Percentiles rank a stretch among this genome's conserved stretches.
phyloP scores from a whole-genome alignment of 2,797 vertebrate species.

The Acropternis orthonyx region DNA sequence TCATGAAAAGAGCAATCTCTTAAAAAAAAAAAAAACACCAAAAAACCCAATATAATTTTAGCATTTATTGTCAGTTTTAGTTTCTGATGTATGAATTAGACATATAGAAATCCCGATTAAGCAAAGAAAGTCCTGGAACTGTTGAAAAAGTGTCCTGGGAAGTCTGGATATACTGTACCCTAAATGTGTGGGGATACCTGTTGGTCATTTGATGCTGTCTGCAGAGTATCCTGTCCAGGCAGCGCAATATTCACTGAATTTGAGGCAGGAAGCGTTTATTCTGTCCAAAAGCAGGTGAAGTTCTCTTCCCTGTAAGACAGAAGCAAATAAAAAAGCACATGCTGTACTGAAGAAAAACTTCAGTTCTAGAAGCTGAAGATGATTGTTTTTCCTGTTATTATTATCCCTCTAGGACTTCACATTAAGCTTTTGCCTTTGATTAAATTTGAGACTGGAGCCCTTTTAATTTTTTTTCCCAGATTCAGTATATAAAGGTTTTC shows the following conservation, averaged over 20 bases:
- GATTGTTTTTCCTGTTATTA: background rate
- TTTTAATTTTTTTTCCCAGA: background rate
- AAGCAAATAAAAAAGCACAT: background rate
- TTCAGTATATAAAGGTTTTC: background rate
- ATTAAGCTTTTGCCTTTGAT: background rate
- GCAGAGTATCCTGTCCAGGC: background rate
- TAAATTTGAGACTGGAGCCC: background rate
- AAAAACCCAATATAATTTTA: background rate
- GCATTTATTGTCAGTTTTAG: background rate
- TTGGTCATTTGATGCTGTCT: background rate
- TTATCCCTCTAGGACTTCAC: background rate
- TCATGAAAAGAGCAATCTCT: background rate
- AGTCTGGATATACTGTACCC: background rate
- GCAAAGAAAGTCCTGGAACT: background rate
- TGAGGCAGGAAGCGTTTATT: background rate
- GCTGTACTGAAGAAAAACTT: background rate
- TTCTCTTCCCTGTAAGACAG: background rate
- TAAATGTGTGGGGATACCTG: background rate
- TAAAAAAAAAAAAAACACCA: background rate
- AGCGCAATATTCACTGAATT: background rate
- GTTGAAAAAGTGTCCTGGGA: background rate
- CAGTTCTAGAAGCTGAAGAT: background rate
- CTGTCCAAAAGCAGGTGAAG: background rate
- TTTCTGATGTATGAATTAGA: background rate
- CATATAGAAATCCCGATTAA: background rate